Conservation (phyloP, 2,797 vertebrate genomes). For the Sciurus vulgaris region DNA sequence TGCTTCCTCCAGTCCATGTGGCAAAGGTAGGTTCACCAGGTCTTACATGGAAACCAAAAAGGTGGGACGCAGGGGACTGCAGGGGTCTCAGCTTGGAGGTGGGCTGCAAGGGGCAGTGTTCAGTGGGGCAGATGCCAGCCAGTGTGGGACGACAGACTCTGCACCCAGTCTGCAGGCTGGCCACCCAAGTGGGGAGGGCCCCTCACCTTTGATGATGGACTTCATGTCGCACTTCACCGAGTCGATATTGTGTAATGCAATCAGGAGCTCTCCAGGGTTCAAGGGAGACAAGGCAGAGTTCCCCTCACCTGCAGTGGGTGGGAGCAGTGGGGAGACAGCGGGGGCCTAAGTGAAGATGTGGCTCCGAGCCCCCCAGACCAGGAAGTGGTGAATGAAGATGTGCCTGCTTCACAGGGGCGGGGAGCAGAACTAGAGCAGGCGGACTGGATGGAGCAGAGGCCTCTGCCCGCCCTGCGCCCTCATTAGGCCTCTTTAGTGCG, state of each 20-base stretch:
- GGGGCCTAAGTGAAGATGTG: not conserved
- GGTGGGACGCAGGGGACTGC: not conserved
- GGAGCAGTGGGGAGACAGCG: not conserved
- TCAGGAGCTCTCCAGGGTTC: conserved; percentile 95
- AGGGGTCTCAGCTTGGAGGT: not conserved
- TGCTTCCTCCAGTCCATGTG: not conserved
- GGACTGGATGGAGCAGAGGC: no score
- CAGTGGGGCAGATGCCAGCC: not conserved
- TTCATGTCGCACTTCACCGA: conserved; percentile 98
- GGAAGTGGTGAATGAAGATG: not conserved
- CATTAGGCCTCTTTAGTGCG: not conserved
- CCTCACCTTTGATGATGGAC: conserved; percentile 96
- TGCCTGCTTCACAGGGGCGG: not conserved
- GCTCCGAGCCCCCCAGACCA: fast-evolving
- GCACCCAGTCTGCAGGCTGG: fast-evolving
- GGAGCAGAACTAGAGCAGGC: not conserved
- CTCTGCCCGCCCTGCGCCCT: fast-evolving
- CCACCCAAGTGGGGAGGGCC: fast-evolving
- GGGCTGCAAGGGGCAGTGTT: not conserved
- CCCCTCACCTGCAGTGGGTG: conserved; percentile 91
- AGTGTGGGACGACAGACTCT: not conserved
- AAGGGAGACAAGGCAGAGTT: conserved; percentile 94
- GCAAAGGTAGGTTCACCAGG: not conserved
- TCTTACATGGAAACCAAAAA: not conserved
- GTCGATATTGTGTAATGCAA: conserved; percentile 96